phyloP scores from a whole-genome alignment of 2,113 vertebrate species.

The Sclerurus mexicanus region DNA sequence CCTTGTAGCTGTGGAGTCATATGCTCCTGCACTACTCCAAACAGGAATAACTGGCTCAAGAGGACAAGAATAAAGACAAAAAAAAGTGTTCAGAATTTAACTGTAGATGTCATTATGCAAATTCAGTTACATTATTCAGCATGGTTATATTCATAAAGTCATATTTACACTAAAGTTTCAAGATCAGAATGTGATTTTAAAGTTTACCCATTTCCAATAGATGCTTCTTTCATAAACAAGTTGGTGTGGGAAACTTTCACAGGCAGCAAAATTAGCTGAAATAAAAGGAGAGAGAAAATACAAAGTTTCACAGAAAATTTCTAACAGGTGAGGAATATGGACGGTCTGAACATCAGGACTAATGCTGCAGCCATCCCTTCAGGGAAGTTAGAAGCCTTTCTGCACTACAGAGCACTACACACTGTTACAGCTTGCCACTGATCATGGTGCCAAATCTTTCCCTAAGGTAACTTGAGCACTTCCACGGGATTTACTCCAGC shows the following conservation, averaged over 20 bases:
- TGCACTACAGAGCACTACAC: fast-evolving
- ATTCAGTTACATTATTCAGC: not conserved
- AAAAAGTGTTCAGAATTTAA: not conserved
- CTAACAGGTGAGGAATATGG: not conserved
- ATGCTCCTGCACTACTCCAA: not conserved
- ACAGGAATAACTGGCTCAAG: not conserved
- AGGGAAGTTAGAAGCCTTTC: not conserved
- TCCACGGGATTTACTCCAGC: not conserved
- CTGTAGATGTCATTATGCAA: not conserved
- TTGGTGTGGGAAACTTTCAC: not conserved
- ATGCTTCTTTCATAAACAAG: not conserved
- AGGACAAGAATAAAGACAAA: not conserved
- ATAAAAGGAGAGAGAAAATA: not conserved
- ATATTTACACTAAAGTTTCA: not conserved
- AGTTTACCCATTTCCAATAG: not conserved
- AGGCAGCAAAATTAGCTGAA: not conserved
- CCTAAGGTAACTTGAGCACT: not conserved
- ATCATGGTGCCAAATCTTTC: not conserved
- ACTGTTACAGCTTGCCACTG: not conserved
- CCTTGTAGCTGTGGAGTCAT: not conserved
- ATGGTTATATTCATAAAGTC: not conserved
- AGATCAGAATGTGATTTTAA: not conserved
- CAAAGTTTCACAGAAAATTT: not conserved
- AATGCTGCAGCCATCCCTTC: not conserved
- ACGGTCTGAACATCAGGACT: not conserved